Conservation (phyloP, 2,797 vertebrate genomes). For the Meda fulgida region DNA sequence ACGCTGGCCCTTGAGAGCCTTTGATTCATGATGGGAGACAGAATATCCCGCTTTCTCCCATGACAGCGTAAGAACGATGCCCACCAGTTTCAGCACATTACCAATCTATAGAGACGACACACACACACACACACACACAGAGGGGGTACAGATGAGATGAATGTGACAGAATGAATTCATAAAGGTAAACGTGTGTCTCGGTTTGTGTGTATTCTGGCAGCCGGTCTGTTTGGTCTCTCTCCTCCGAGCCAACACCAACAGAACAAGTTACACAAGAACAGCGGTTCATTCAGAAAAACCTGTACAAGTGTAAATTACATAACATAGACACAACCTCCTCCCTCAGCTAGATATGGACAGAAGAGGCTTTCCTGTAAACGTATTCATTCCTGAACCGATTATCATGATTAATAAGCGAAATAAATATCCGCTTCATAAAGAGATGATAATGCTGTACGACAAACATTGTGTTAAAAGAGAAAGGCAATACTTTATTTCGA, state of each 20-base stretch:
- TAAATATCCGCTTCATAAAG: background rate
- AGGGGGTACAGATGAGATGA: conserved; percentile 23
- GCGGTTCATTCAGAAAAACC: conserved; percentile 79
- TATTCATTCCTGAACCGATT: conserved; percentile 35
- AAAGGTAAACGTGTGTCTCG: conserved; percentile 47
- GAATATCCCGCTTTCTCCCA: conserved; percentile 22
- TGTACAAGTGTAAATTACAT: conserved; percentile 71
- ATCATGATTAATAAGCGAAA: background rate
- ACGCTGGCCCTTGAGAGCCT: conserved; percentile 25
- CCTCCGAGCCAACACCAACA: conserved; percentile 78
- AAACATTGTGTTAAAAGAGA: background rate
- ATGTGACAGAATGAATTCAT: conserved; percentile 52
- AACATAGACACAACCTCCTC: conserved; percentile 60
- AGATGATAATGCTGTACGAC: background rate
- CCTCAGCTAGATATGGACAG: conserved; percentile 33
- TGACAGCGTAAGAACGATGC: conserved; percentile 19
- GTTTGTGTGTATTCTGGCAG: conserved; percentile 61
- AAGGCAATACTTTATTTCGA: background rate
- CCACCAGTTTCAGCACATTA: conserved; percentile 53
- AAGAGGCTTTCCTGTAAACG: conserved; percentile 39
- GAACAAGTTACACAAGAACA: conserved; percentile 75
- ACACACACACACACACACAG: conserved; percentile 38
- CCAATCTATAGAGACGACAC: conserved; percentile 40
- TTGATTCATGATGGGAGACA: conserved; percentile 28
- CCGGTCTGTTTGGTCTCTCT: conserved; percentile 56